Conservation (phyloP, 2,113 vertebrate genomes). For the Erythrocebus patas region DNA sequence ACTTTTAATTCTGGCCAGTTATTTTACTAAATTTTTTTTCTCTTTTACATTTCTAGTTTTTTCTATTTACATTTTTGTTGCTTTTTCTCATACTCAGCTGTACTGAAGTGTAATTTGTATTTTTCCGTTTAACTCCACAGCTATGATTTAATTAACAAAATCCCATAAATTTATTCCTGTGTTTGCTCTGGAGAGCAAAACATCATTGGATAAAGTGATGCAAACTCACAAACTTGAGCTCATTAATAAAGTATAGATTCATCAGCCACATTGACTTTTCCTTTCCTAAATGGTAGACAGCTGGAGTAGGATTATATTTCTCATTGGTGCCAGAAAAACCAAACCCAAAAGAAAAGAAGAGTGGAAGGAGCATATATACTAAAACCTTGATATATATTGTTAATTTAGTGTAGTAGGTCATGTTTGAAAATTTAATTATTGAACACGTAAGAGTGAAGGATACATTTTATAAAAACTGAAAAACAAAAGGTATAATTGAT, state of each 20-base stretch:
- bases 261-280: background rate
- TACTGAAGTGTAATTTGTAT: background rate
- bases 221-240: background rate
- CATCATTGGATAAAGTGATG: background rate
- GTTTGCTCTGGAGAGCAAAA: background rate
- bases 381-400: background rate
- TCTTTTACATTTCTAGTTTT: background rate
- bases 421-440: background rate
- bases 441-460: background rate
- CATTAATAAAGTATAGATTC: background rate
- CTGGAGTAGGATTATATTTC: background rate
- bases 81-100: background rate
- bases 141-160: constrained; percentile 15
- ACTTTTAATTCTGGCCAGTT: background rate
- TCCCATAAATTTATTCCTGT: background rate
- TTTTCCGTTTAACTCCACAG: background rate
- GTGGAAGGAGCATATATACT: background rate
- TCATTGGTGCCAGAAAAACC: background rate
- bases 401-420: background rate
- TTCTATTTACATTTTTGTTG: background rate
- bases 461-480: background rate
- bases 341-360: background rate
- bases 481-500: background rate
- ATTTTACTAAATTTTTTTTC: background rate
- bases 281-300: background rate